Percentiles rank a stretch among this genome's conserved stretches.
These are phyloP conservation scores for Ambastaia sidthimunki DNA, from an alignment of 2,797 vertebrate species.

Conservation along the genomic window DNA sequence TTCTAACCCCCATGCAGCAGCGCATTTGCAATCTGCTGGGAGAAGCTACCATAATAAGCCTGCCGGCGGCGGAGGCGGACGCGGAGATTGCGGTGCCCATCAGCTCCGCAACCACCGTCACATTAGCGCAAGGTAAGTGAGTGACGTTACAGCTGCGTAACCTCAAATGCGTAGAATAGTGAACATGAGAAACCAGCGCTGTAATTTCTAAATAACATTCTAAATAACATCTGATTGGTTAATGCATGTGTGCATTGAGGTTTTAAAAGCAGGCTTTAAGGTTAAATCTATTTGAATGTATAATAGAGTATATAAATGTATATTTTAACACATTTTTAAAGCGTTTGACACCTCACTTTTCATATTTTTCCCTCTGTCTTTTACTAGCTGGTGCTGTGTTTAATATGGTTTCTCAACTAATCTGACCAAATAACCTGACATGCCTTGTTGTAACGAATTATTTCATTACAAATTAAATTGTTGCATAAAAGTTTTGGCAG, in stretches of 20 bases:
- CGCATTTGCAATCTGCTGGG: conserved; percentile 96
- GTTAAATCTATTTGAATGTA: no score
- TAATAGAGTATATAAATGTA: no score
- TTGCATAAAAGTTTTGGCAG: no score
- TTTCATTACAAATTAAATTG: no score
- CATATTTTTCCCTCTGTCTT: no score
- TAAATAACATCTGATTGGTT: not conserved
- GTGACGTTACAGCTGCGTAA: conserved; percentile 29
- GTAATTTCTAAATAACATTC: not conserved
- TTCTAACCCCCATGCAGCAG: conserved; percentile 95
- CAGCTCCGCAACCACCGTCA: conserved; percentile 83
- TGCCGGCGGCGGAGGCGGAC: conserved; percentile 83
- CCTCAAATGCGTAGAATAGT: not conserved
- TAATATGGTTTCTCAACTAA: no score
- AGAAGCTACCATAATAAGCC: conserved; percentile 94
- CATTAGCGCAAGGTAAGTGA: conserved; percentile 92
- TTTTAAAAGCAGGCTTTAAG: no score
- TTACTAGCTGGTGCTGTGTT: no score
- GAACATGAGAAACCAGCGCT: not conserved
- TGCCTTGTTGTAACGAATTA: no score
- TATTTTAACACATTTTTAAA: no score
- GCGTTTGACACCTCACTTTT: no score
- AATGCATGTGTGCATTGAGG: not conserved
- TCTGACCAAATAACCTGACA: no score
- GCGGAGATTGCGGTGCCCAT: conserved; percentile 80